Evolutionary conservation across 2,113 vertebrate genomes (phyloP), one percentile per base, ranked within the genome.

Genomic region (Erpornis zantholeuca): DNA sequence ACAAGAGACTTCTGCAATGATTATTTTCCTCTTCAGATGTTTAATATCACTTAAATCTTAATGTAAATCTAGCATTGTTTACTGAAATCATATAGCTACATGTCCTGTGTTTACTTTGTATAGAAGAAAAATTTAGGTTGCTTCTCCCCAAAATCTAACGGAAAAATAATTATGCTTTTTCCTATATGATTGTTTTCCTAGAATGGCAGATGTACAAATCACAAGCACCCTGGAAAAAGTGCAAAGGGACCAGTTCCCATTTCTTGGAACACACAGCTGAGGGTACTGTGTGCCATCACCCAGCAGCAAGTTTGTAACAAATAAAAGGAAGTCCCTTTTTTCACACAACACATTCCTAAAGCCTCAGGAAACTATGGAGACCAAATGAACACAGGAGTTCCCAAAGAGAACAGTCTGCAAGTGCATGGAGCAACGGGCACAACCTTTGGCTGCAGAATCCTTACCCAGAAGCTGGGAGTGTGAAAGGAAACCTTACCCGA

Each of bases 361-460:
- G 78, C 47, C 70, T 69, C 66, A 33, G 75, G 85, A 50, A 36
- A 50, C 95, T 66, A 82, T 53, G 82, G 94, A 90, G 60, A 94
- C 95, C 64, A 38, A 63, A 63, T 3, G 56, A 76, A 90, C 14
- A 60, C 66, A 65, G 0, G 2, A 15, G 60, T 6, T 50, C 40
- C 11, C 10, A 42, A 45, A 50, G 61, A 82, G 31, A 60, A 5
- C 25, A 9, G 23, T 1, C 56, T 21, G 13, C 2, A 23, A 19
- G 40, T 2, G 2, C 44, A 14, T 0, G 17, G 17, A 86, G 45
- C 50, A 33, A 27, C 0, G 3, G 54, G n/a, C 9, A 49, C 71
- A 72, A 11, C n/a, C 22, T 68, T n/a, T 36, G 59, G 50, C 68
- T 49, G 44, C 35, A 54, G 63, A 53, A 53, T 49, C 42, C 20